Percentiles rank a stretch among this genome's conserved stretches.
phyloP scores from a whole-genome alignment of 1,140 invertebrate genomes.

The Liolophura sinensis region DNA sequence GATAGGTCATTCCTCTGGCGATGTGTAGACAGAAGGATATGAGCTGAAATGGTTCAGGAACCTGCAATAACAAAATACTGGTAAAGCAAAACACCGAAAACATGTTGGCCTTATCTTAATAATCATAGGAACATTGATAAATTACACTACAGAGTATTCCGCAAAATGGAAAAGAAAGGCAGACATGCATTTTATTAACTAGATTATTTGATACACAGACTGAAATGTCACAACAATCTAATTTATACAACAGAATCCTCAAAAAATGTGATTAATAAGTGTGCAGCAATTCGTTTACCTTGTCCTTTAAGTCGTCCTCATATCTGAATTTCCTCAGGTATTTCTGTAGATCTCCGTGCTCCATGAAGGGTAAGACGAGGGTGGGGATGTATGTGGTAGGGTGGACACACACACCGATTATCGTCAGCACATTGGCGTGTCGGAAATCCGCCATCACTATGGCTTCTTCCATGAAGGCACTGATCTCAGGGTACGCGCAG shows the following conservation, averaged over 20 bases:
- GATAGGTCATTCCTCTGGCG: constrained; percentile 80
- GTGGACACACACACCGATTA: constrained; percentile 3
- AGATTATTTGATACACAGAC: no score
- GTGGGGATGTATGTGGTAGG: not conserved
- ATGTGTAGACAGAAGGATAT: constrained; percentile 66
- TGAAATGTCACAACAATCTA: no score
- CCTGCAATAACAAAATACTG: constrained; percentile 26
- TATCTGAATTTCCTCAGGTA: not conserved
- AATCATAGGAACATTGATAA: no score
- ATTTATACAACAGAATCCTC: no score
- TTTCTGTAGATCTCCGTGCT: constrained; percentile 2
- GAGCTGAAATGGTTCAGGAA: constrained; percentile 54
- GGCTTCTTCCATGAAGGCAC: not conserved
- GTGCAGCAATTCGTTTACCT: not conserved
- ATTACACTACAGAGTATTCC: no score
- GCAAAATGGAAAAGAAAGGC: no score
- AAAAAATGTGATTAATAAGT: no score
- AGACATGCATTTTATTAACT: no score
- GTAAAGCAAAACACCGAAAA: not conserved
- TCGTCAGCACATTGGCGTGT: constrained; percentile 3
- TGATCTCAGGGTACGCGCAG: constrained; percentile 1
- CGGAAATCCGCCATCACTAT: constrained; percentile 1
- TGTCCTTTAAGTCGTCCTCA: not conserved
- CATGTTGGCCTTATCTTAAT: no score
- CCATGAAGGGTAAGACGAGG: constrained; percentile 1